phyloP scores from a whole-genome alignment of 2,888 invertebrate genomes.

The Standfussiana lucernea region DNA sequence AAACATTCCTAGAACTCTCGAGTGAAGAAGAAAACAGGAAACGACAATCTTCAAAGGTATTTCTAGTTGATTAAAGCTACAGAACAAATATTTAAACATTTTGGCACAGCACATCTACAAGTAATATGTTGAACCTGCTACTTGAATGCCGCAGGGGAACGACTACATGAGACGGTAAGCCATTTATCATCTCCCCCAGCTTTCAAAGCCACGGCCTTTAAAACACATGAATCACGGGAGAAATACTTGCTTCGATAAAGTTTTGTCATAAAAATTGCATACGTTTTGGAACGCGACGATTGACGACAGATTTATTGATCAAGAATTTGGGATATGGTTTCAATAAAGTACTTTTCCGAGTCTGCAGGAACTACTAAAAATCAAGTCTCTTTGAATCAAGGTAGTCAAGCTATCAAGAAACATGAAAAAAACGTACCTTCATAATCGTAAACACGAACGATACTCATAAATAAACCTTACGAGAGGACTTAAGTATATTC shows the following conservation, averaged over 20 bases:
- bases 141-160: constrained; percentile 19
- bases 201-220: constrained; percentile 46
- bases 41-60: constrained; percentile 5
- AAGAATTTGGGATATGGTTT: too few relatives aligned
- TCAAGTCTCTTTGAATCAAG: background rate
- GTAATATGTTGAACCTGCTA: constrained; percentile 12
- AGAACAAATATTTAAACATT: constrained; percentile 6
- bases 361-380: background rate
- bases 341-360: background rate
- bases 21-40: constrained; percentile 3
- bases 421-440: background rate
- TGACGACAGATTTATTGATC: background rate
- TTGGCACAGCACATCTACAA: background rate
- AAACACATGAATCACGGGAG: constrained; percentile 38
- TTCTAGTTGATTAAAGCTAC: constrained; percentile 1
- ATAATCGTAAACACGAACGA: constrained; percentile 24
- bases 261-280: constrained; percentile 7
- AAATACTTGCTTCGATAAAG: constrained; percentile 20
- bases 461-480: constrained; percentile 26
- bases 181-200: constrained; percentile 50
- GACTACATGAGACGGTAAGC: constrained; percentile 19
- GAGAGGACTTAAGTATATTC: constrained; percentile 12
- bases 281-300: background rate
- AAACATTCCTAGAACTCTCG: constrained; percentile 20
- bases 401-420: background rate